Base-by-base conservation (phyloP, 2,113 vertebrate species). In the Ceyx margarethae region DNA sequence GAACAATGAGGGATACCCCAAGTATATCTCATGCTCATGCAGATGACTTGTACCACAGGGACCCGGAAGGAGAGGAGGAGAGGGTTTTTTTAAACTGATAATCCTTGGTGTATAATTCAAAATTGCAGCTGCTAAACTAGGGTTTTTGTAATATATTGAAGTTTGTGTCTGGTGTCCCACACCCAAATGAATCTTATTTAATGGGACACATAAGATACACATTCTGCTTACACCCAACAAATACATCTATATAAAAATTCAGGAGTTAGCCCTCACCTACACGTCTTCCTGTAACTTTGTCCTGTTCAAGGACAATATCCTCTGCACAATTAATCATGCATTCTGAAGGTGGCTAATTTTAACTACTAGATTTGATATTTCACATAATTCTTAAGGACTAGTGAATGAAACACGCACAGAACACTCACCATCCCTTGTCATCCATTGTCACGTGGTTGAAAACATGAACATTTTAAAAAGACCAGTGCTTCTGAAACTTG, bases 21-120 rank as follows among this genome's bases (percentile, higher is more conserved):
- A 2, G 3, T 28, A 16, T 10, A 48, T 22, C 25, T 61, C 25
- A 5, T 6, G 45, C 4, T 1, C 0, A 31, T 8, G 12, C 17
- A 31, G 58, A 35, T 33, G 51, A 68, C n/a, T 15, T 20, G 48
- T 18, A 13, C 43, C 3, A 8, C 48, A 40, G 37, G 13, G 20
- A 66, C 29, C 33, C 54, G 5, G 25, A 21, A 28, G 29, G 29
- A 58, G 10, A 46, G 15, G 16, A 45, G 35, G 4, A 56, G 8
- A 45, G 8, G 7, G 29, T 87, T 50, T 67, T 26, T 20, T 66
- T 81, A 50, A 60, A 4, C 6, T 29, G 9, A 20, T 31, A 54
- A 80, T 25, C 31, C 31, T 42, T 12, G 3, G 1, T n/a, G 77
- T 42, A 4, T 16, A 72, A 43, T 2, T 23, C 2, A 43, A 37